These are phyloP conservation scores for Melanotus villosus DNA, from an alignment of 2,888 invertebrate species.

Conservation along the genomic window DNA sequence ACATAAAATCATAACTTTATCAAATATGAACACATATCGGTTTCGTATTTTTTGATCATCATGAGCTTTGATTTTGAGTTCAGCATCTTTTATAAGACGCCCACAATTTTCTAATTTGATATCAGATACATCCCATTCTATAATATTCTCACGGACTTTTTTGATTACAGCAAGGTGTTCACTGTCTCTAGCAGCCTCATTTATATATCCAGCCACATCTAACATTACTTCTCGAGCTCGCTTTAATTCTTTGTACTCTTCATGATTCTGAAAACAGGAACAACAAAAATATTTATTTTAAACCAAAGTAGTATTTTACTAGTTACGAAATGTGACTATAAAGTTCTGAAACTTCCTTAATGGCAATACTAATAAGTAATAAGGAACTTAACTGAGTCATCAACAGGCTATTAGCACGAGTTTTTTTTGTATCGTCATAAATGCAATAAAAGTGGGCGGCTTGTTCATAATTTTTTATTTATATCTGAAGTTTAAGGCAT, in stretches of 20 bases:
- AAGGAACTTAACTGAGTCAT: no score
- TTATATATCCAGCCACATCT: slow-evolving; percentile 96
- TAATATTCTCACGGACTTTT: slow-evolving; percentile 90
- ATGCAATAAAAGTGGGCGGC: no score
- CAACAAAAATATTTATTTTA: background rate
- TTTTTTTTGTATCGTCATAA: no score
- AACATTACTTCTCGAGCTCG: slow-evolving; percentile 96
- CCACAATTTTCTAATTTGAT: slow-evolving; percentile 92
- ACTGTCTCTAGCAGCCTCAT: slow-evolving; percentile 97
- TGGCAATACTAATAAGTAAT: no score
- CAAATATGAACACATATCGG: slow-evolving; percentile 97
- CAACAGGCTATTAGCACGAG: no score
- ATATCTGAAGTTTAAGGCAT: no score
- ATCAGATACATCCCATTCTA: slow-evolving; percentile 86
- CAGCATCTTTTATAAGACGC: slow-evolving; percentile 92
- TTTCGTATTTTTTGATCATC: slow-evolving; percentile 88
- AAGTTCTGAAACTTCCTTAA: no score
- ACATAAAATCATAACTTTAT: slow-evolving; percentile 95
- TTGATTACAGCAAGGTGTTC: slow-evolving; percentile 92
- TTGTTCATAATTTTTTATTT: no score
- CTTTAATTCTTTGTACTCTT: slow-evolving; percentile 87
- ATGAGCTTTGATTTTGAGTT: slow-evolving; percentile 91
- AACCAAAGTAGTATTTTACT: no score
- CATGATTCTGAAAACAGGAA: slow-evolving; percentile 76
- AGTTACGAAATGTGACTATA: no score